Evolutionary conservation across 2,113 vertebrate genomes (phyloP), one percentile per base, ranked within the genome.

Genomic region (Bufo bufo): DNA sequence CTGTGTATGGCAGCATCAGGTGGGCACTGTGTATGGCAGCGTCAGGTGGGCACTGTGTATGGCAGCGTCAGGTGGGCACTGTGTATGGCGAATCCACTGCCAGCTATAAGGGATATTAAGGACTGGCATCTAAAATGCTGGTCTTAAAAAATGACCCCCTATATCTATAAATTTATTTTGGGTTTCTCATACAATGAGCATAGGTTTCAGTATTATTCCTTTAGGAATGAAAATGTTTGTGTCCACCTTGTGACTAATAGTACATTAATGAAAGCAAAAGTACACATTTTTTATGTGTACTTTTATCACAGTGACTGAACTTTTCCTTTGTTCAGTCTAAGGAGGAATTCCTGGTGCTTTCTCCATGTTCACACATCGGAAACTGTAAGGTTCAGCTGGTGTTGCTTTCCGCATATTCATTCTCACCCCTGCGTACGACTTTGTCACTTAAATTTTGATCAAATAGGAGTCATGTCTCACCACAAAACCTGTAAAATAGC

Each of bases 311-410:
- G 13, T 80, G n/a, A 58, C 11, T 80, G n/a, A 80, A 58, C 47
- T 66, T 83, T 54, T 13, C 47, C 50, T 84, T 69, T 84, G 47
- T 84, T 69, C 45, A 84, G 45, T 16, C 63, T 71, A 54, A 71
- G 82, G 54, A 69, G 82, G 82, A 84, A 84, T 49, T 47, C 82
- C 82, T 84, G 61, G 20, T 69, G 82, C n/a, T 84, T 49, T 65
- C 80, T 65, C 43, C 43, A 65, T 65, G 80, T 82, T 82, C 58
- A 65, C 66, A 85, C 13, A 33, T 45, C 58, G 50, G 5, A 72
- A 72, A 56, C 50, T 74, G 65, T 54, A 71, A 85, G 33, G 14
- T 49, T 63, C 43, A n/a, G 45, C 80, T 65, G 10, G 58, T 80
- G 78, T 80, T 59, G 52, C 16, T 58, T 80, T 59, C 23, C 54